These are phyloP conservation scores for Saccostrea cuccullata DNA, from an alignment of 1,140 invertebrate genomes.

Conservation along the genomic window DNA sequence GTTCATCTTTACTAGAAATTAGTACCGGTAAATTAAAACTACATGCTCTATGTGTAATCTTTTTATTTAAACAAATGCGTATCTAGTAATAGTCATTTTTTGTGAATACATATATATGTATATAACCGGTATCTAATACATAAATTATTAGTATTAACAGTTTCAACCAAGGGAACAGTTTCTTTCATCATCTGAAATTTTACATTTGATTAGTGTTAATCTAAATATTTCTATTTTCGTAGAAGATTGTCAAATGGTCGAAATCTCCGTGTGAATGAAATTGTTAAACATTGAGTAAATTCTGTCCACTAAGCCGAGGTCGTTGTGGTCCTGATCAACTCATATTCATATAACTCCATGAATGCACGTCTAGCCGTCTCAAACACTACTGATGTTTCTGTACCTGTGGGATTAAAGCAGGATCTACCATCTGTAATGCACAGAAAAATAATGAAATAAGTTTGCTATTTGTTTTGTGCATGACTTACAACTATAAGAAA, in stretches of 20 bases:
- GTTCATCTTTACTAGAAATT: no score
- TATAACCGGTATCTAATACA: no score
- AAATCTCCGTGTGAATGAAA: neutral
- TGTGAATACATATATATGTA: no score
- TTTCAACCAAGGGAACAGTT: neutral
- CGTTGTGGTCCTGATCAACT: neutral
- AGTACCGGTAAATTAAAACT: no score
- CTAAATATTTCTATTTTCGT: conserved; percentile 23
- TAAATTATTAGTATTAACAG: no score
- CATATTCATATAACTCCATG: neutral
- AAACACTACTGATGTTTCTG: neutral
- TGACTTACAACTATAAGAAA: no score
- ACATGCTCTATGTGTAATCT: no score
- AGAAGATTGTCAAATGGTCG: neutral
- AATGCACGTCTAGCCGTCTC: neutral
- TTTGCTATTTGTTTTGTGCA: no score
- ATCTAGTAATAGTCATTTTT: no score
- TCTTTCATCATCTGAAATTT: neutral
- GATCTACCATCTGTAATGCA: neutral
- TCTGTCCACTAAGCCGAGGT: neutral
- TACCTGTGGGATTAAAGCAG: neutral
- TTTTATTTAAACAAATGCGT: no score
- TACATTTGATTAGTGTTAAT: neutral
- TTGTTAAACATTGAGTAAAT: neutral
- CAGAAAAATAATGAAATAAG: no score